Percentiles rank a stretch among this genome's conserved stretches.
These are phyloP conservation scores for Capricornis sumatraensis DNA, from an alignment of 2,113 vertebrate species.

Conservation along the genomic window DNA sequence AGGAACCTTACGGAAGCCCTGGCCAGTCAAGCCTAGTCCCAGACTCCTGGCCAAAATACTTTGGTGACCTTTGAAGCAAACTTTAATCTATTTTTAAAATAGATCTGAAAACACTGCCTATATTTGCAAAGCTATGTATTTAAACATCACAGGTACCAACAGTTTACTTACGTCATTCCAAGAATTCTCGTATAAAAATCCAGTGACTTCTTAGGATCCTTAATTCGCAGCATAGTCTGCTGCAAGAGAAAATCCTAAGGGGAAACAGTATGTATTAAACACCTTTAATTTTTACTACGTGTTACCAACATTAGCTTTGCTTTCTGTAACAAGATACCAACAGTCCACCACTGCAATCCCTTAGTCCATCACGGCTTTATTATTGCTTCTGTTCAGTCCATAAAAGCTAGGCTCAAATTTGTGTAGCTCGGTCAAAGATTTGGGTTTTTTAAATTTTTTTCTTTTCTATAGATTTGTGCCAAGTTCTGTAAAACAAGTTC, in stretches of 20 bases:
- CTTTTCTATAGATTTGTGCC: neutral
- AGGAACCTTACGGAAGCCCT: neutral
- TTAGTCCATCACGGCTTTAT: neutral
- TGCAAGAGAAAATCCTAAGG: conserved; percentile 95
- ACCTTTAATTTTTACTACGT: neutral
- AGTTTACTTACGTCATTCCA: conserved; percentile 94
- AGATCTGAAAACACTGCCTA: neutral
- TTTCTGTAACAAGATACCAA: neutral
- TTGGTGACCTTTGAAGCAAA: neutral
- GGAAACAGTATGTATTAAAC: neutral
- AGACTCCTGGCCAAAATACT: neutral
- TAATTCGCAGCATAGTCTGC: conserved; percentile 97
- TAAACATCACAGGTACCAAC: neutral
- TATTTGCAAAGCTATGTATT: neutral
- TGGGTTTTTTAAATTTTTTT: neutral
- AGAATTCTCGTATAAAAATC: conserved; percentile 98
- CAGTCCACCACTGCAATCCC: neutral
- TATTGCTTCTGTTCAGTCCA: neutral
- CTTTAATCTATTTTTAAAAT: neutral
- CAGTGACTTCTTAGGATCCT: conserved; percentile 95
- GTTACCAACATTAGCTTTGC: neutral
- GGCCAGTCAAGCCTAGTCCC: neutral
- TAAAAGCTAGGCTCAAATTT: neutral
- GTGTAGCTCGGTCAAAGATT: neutral
- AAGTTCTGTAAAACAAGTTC: neutral